Percentiles rank a stretch among this genome's conserved stretches.
Conservation (phyloP, 2,888 invertebrate species). For the Cephus pygmeus region DNA sequence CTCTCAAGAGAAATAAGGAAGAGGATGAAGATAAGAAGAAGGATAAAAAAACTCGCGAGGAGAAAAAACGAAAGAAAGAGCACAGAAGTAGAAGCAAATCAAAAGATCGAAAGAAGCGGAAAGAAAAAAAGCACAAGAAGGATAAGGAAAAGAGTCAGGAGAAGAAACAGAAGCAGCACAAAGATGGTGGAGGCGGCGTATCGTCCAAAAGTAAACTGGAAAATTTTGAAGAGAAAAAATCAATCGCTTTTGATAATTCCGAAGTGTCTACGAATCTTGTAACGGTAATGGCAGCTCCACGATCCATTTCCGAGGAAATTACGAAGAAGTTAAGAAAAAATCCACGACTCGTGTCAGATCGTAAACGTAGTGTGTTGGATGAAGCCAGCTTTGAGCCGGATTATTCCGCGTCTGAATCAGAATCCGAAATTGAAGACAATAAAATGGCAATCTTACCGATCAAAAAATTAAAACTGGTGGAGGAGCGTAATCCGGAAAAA, state of each 20-base stretch:
- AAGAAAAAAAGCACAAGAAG: conserved; percentile 67
- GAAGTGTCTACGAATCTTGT: conserved; percentile 19
- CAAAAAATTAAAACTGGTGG: conserved; percentile 49
- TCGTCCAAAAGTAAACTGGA: conserved; percentile 39
- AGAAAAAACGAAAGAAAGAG: conserved; percentile 57
- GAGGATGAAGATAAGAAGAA: conserved; percentile 47
- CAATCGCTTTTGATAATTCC: conserved; percentile 37
- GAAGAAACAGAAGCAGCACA: conserved; percentile 60
- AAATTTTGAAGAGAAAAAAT: conserved; percentile 30
- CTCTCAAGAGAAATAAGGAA: conserved; percentile 62
- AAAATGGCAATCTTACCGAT: conserved; percentile 40
- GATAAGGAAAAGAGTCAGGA: conserved; percentile 62
- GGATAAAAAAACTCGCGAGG: conserved; percentile 49
- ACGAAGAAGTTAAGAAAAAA: conserved; percentile 55
- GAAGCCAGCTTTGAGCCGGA: conserved; percentile 82
- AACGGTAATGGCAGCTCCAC: conserved; percentile 38
- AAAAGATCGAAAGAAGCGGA: conserved; percentile 58
- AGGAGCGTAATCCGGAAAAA: conserved; percentile 43
- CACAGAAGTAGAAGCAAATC: conserved; percentile 59
- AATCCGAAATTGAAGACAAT: conserved; percentile 67
- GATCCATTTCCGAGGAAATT: conserved; percentile 39
- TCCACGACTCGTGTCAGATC: conserved; percentile 67
- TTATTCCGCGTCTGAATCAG: conserved; percentile 77
- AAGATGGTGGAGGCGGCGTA: conserved; percentile 40
- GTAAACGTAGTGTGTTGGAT: conserved; percentile 77